Evolutionary conservation across 2,888 invertebrate species (phyloP).

Genomic region (Troides helena): DNA sequence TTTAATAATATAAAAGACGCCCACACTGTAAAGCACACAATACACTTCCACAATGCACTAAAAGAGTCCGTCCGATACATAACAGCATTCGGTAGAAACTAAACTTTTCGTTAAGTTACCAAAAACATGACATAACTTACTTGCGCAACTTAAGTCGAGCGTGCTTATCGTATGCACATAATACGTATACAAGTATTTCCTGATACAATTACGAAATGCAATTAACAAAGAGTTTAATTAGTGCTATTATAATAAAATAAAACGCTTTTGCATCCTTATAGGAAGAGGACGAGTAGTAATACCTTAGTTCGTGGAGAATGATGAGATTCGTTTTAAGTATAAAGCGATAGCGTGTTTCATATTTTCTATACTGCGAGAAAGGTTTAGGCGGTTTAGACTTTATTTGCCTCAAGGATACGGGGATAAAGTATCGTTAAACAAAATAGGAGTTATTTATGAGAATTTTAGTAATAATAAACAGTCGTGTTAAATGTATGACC

Average conservation of each 20-base stretch:
- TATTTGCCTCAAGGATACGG: too few relatives aligned
- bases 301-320: too few relatives aligned
- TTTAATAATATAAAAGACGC: neutral
- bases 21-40: neutral
- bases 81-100: slow-evolving; percentile 12
- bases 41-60: slow-evolving; percentile 4
- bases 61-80: slow-evolving; percentile 22
- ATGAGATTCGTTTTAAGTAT: too few relatives aligned
- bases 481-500: slow-evolving; percentile 9
- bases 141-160: slow-evolving; percentile 27
- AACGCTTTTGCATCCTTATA: neutral
- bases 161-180: slow-evolving; percentile 25
- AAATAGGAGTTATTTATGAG: too few relatives aligned
- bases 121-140: slow-evolving; percentile 22
- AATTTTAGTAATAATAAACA: too few relatives aligned
- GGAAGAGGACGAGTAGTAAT: too few relatives aligned
- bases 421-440: too few relatives aligned
- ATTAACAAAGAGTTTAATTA: slow-evolving; percentile 8
- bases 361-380: too few relatives aligned
- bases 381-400: too few relatives aligned
- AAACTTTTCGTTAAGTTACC: slow-evolving; percentile 20
- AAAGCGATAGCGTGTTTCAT: too few relatives aligned
- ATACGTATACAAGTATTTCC: slow-evolving; percentile 22
- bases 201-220: slow-evolving; percentile 22
- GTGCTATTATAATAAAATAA: neutral